Evolutionary conservation across 2,888 invertebrate species (phyloP), one percentile per base, ranked within the genome.

Genomic region (Acanthacorydalis orientalis): DNA sequence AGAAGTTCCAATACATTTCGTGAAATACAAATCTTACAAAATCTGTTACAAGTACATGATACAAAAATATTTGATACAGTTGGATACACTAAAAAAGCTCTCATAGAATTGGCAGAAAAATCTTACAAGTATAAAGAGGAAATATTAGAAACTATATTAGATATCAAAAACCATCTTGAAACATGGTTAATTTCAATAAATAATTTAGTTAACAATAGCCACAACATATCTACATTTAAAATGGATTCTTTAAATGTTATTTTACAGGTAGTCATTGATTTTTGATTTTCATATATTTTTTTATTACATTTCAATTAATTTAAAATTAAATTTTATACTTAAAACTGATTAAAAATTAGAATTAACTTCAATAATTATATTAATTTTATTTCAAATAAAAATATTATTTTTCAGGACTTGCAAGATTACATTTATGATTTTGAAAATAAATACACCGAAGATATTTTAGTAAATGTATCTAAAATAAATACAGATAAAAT

Each of bases 1-100:
- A 77, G 77, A 58, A 72, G 73, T 51, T 64, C 68, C 16, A 65
- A 69, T 14, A 73, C 72, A 55, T 72, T 73, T 56, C 69, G 69
- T 51, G 74, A 75, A 56, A 59, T 77, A 46, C 69, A 72, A 57
- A 70, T 64, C 53, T 67, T 78, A 53, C 73, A 77, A 57, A 68
- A 68, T 40, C 62, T 70, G 31, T 63, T 69, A n/a, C 65, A 64
- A 54, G 60, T 55, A 12, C 68, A 69, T 52, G 67, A 68, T 51
- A 52, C 55, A 1, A 55, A 57, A 48, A 53, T 63, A 11, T 57
- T 58, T 46, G 55, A 61, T 48, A 62, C 57, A 44, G 49, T 65
- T 31, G 53, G 48, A 42, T 53, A 52, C 48, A 52, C 53, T 32
- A 56, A 51, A 34, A 51, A 54, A 44, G 50, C 51, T 50, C 47